A percentile compares a stretch with the other conserved stretches of the same genome.
These are phyloP conservation scores for Numenius phaeopus DNA, from an alignment of 2,797 vertebrate genomes.

Conservation along the genomic window DNA sequence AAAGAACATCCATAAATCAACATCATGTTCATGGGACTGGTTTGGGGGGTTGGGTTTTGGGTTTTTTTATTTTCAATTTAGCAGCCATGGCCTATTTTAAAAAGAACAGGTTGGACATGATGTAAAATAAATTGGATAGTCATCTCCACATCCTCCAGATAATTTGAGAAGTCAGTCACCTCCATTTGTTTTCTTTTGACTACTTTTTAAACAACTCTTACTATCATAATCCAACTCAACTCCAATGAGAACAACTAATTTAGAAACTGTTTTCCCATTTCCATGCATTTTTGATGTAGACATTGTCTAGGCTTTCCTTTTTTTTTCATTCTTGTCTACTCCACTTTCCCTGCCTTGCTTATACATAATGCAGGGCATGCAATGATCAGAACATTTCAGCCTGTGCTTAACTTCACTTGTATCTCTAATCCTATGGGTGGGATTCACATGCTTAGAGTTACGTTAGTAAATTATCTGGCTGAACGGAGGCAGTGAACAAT, in stretches of 20 bases:
- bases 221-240: neutral
- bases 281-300: neutral
- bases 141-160: neutral
- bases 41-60: neutral
- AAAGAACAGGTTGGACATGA: neutral
- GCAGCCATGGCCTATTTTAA: neutral
- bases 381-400: neutral
- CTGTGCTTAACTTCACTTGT: neutral
- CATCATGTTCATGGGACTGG: neutral
- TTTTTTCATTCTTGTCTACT: neutral
- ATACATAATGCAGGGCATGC: neutral
- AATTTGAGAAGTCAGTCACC: constrained; percentile 2
- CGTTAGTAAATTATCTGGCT: neutral
- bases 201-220: neutral
- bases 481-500: neutral
- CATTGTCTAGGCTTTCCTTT: neutral
- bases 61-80: neutral
- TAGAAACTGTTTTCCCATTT: neutral
- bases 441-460: neutral
- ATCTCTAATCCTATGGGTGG: neutral
- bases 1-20: neutral
- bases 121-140: neutral
- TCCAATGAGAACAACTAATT: neutral
- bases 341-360: neutral
- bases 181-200: neutral